phyloP scores from a whole-genome alignment of 2,888 invertebrate genomes.

The Limnephilus lunatus region DNA sequence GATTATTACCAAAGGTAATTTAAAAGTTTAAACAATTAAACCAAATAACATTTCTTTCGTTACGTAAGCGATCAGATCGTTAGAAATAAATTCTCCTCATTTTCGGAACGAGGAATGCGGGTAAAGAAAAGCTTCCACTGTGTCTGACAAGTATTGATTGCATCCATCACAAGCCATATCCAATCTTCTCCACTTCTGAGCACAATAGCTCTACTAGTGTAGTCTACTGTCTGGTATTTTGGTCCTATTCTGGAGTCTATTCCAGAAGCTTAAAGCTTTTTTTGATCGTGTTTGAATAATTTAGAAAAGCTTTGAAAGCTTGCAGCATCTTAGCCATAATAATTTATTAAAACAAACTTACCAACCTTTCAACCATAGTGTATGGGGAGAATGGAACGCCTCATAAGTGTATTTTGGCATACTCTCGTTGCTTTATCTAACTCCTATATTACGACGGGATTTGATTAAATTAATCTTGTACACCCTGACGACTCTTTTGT shows the following conservation, averaged over 20 bases:
- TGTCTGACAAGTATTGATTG: constrained; percentile 38
- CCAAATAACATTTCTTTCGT: not conserved
- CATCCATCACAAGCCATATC: constrained; percentile 13
- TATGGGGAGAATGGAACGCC: no score
- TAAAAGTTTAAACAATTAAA: not conserved
- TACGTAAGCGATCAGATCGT: not conserved
- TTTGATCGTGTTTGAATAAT: not conserved
- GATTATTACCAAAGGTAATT: not conserved
- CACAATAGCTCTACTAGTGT: not conserved
- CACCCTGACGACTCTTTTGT: not conserved
- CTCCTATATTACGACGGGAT: not conserved
- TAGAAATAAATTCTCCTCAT: not conserved
- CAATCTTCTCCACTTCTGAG: not conserved
- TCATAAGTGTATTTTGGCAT: no score
- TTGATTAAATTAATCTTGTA: no score
- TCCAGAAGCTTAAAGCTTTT: not conserved
- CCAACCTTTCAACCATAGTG: no score
- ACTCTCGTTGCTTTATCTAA: not conserved
- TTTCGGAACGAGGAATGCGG: not conserved
- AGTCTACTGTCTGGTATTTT: not conserved
- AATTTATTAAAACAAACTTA: no score
- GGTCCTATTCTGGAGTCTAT: not conserved
- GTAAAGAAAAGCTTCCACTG: constrained; percentile 3
- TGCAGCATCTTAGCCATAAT: not conserved
- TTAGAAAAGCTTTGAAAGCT: not conserved